These are phyloP conservation scores for Rhopilema esculentum DNA, from an alignment of 30 jellyfish, hydroid and myxozoan species.

Conservation along the genomic window DNA sequence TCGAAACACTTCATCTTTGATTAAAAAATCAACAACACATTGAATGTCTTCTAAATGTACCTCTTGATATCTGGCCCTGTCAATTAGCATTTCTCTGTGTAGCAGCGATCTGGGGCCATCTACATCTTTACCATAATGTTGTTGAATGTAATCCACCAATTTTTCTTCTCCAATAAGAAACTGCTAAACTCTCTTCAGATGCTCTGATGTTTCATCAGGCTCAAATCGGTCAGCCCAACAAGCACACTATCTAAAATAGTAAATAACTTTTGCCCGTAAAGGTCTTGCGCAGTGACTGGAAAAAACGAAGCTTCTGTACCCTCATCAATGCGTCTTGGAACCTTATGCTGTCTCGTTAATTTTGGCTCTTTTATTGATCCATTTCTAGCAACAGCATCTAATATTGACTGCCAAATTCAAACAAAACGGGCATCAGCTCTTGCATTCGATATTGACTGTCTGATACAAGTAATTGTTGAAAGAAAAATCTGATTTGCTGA, in stretches of 20 bases:
- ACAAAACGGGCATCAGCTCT: conserved; percentile 20
- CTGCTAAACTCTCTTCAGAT: conserved; percentile 36
- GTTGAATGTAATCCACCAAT: conserved; percentile 31
- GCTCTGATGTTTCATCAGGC: conserved; percentile 55
- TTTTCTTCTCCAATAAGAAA: conserved; percentile 52
- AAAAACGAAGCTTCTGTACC: conserved; percentile 33
- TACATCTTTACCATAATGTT: conserved; percentile 48
- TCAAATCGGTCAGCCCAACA: conserved; percentile 55
- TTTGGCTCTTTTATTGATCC: conserved; percentile 32
- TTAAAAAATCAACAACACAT: conserved; percentile 24
- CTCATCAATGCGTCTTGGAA: conserved; percentile 34
- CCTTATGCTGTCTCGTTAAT: conserved; percentile 39
- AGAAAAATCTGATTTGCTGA: conserved; percentile 37
- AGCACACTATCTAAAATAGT: conserved; percentile 34
- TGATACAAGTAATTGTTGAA: conserved; percentile 6
- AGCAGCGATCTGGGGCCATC: conserved; percentile 15
- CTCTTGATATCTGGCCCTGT: conserved; percentile 14
- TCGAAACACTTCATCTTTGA: conserved; percentile 19
- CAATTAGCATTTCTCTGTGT: conserved; percentile 20
- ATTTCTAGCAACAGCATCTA: conserved; percentile 23
- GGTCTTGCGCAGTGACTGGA: conserved; percentile 53
- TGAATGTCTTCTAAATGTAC: conserved; percentile 19
- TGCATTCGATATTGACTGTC: conserved; percentile 48
- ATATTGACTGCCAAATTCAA: conserved; percentile 6
- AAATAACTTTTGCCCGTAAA: conserved; percentile 9